Evolutionary conservation across 2,113 vertebrate genomes (phyloP).

Genomic region (Tyrannus savana): DNA sequence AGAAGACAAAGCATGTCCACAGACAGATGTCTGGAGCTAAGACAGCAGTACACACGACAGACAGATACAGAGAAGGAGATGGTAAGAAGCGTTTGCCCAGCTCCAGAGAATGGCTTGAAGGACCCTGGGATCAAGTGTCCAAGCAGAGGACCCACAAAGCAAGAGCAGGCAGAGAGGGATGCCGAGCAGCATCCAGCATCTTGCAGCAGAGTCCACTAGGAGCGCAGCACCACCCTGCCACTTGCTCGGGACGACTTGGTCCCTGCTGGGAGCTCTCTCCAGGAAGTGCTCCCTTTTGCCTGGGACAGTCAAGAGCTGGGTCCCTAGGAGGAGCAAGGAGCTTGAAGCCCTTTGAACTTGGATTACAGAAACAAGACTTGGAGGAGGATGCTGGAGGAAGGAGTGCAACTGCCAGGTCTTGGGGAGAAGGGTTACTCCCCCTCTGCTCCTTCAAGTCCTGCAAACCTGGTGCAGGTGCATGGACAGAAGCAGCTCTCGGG

Average conservation of each 20-base stretch:
- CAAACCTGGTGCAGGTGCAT: not conserved
- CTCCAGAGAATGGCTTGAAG: not conserved
- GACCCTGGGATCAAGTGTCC: not conserved
- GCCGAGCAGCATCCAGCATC: not conserved
- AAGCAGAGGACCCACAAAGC: not conserved
- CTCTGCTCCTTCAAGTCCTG: not conserved
- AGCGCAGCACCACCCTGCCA: not conserved
- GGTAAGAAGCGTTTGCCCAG: not conserved
- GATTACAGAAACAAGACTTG: not conserved
- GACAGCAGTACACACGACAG: not conserved
- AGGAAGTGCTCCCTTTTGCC: not conserved
- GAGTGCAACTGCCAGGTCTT: not conserved
- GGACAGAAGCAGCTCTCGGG: not conserved
- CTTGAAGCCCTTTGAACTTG: not conserved
- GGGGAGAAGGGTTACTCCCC: not conserved
- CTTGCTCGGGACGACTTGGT: not conserved
- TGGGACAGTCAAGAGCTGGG: not conserved
- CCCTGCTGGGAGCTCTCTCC: not conserved
- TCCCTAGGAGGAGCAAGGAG: not conserved
- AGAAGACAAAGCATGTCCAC: not conserved
- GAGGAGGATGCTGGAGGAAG: slow-evolving; percentile 16
- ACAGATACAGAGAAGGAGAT: not conserved
- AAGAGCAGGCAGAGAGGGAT: accelerated
- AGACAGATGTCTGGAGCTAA: not conserved
- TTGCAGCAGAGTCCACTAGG: not conserved